phyloP scores from a whole-genome alignment of 1,140 invertebrate species.

The Magallana ariakensis region DNA sequence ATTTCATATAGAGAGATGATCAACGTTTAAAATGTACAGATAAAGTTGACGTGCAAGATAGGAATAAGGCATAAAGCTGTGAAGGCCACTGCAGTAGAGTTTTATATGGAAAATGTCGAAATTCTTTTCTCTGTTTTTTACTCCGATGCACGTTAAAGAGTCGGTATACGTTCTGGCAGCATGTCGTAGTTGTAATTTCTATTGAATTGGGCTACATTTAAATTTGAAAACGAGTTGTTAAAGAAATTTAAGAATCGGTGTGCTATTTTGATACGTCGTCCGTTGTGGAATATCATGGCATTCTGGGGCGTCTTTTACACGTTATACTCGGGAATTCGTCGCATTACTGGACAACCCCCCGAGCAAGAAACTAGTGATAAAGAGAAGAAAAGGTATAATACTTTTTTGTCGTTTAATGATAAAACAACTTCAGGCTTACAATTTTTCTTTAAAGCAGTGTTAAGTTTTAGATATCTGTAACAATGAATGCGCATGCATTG shows the following conservation, averaged over 20 bases:
- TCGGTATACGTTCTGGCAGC: too few species aligned
- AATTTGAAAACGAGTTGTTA: not conserved
- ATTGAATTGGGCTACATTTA: not conserved
- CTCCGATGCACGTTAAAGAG: not conserved
- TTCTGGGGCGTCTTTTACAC: not conserved
- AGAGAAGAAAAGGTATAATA: not conserved
- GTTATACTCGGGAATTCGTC: not conserved
- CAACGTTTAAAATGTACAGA: too few species aligned
- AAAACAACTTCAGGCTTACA: not conserved
- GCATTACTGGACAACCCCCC: not conserved
- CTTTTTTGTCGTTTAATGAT: not conserved
- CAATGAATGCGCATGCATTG: not conserved
- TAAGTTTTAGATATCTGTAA: not conserved
- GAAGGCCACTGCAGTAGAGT: too few species aligned
- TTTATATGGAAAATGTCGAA: too few species aligned
- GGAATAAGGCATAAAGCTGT: too few species aligned
- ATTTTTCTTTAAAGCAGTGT: not conserved
- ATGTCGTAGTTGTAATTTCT: not conserved
- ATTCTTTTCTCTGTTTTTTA: not conserved
- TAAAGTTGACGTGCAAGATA: too few species aligned
- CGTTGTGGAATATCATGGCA: not conserved
- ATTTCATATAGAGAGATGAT: too few species aligned
- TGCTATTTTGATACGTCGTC: not conserved
- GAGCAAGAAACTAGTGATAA: not conserved
- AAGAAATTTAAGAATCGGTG: not conserved